Conservation (phyloP, 2,888 invertebrate species). For the Eupithecia exiguata region DNA sequence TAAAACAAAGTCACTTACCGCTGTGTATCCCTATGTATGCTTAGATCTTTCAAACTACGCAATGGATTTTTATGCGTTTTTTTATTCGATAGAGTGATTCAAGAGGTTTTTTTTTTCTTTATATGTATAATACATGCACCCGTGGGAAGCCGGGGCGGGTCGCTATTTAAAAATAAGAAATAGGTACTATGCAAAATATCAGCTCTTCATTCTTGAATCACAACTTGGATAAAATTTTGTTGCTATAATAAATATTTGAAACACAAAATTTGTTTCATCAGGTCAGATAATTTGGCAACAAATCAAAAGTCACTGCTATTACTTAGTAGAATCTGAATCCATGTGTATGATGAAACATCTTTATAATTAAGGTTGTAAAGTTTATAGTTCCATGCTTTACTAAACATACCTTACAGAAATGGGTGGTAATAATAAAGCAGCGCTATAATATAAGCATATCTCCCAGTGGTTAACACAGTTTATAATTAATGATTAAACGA, state of each 20-base stretch:
- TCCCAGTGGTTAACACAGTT: background rate
- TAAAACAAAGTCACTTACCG: no score
- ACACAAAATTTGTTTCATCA: slow-evolving; percentile 52
- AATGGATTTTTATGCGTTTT: no score
- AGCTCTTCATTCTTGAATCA: background rate
- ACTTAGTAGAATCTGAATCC: slow-evolving; percentile 38
- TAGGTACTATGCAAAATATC: background rate
- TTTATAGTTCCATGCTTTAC: slow-evolving; percentile 9
- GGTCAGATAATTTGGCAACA: slow-evolving; percentile 67
- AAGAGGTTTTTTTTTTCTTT: no score
- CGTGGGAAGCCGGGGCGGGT: no score
- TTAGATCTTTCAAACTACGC: no score
- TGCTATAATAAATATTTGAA: slow-evolving; percentile 32
- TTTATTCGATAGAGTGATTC: no score
- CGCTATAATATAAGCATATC: background rate
- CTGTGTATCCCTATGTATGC: no score
- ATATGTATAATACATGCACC: no score
- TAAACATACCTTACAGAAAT: background rate
- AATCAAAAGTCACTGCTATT: slow-evolving; percentile 57
- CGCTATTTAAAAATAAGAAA: no score
- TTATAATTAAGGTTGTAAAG: slow-evolving; percentile 22
- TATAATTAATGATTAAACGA: no score
- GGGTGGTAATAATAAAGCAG: background rate
- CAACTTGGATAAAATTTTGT: background rate
- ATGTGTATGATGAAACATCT: slow-evolving; percentile 36